Conservation (phyloP, 2,888 invertebrate species). For the Papilio demoleus region DNA sequence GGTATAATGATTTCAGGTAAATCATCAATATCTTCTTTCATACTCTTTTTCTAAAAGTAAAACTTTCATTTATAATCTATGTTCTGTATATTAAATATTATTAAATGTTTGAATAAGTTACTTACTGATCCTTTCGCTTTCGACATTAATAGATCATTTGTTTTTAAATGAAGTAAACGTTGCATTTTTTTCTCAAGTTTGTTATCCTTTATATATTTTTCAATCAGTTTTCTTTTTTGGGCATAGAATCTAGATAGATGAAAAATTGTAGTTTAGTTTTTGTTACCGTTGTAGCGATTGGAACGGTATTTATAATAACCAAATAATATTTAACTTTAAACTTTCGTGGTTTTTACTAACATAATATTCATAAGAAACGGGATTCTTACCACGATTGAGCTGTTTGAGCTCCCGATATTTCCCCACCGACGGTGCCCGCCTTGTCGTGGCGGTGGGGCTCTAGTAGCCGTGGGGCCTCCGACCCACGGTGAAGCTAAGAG, state of each 20-base stretch:
- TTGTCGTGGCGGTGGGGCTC: too few species aligned
- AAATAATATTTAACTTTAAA: too few species aligned
- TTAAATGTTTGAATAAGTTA: neutral
- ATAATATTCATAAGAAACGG: too few species aligned
- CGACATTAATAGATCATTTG: neutral
- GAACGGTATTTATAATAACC: too few species aligned
- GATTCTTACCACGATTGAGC: too few species aligned
- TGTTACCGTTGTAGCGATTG: too few species aligned
- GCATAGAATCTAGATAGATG: slow-evolving; percentile 16
- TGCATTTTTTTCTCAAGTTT: slow-evolving; percentile 26
- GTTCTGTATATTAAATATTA: neutral
- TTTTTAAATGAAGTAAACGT: slow-evolving; percentile 14
- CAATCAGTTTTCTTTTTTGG: slow-evolving; percentile 20
- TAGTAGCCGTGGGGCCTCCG: too few species aligned
- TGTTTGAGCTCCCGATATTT: too few species aligned
- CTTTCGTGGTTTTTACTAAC: too few species aligned
- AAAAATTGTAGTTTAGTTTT: neutral
- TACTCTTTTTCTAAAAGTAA: neutral
- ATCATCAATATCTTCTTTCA: neutral
- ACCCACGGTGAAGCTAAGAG: too few species aligned
- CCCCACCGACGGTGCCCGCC: too few species aligned
- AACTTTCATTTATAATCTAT: neutral
- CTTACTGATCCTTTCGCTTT: neutral
- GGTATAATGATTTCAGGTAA: neutral
- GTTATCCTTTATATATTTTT: slow-evolving; percentile 29